Evolutionary conservation across 2,113 vertebrate species (phyloP).

Genomic region (Ammospiza nelsoni): DNA sequence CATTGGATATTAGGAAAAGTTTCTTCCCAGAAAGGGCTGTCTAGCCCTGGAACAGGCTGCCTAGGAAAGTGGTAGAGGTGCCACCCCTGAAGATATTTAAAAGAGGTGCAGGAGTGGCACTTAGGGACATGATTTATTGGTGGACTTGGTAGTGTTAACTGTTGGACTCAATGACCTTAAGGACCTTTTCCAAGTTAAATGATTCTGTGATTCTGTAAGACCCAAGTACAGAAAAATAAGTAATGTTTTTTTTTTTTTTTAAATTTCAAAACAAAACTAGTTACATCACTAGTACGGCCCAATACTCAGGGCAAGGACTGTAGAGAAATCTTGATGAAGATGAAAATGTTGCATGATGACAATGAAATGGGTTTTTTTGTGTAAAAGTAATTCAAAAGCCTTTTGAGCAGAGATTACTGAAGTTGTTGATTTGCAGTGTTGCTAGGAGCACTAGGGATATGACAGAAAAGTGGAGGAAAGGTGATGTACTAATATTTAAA

Average conservation of each 20-base stretch:
- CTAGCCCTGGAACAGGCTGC: not conserved
- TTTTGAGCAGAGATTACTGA: not conserved
- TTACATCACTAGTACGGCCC: not conserved
- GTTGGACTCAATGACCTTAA: not conserved
- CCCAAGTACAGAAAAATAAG: not conserved
- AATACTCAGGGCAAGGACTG: not conserved
- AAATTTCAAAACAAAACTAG: not conserved
- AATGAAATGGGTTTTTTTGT: not conserved
- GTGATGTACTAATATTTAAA: not conserved
- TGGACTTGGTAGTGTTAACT: not conserved
- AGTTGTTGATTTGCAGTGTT: not conserved
- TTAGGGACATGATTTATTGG: not conserved
- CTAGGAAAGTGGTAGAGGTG: not conserved
- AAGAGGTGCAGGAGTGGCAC: not conserved
- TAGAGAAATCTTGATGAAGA: not conserved
- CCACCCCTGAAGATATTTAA: not conserved
- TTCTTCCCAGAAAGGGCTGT: not conserved
- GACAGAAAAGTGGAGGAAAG: not conserved
- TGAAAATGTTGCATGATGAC: not conserved
- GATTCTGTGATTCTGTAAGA: not conserved
- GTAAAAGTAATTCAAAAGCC: not conserved
- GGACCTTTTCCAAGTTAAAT: not conserved
- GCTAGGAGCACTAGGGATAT: not conserved
- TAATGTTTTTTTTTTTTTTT: rapidly evolving
- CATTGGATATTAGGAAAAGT: not conserved